A percentile compares a stretch with the other conserved stretches of the same genome.
These are phyloP conservation scores for Aphelenchoides fujianensis DNA, from an alignment of 1,140 invertebrate genomes.

Conservation along the genomic window DNA sequence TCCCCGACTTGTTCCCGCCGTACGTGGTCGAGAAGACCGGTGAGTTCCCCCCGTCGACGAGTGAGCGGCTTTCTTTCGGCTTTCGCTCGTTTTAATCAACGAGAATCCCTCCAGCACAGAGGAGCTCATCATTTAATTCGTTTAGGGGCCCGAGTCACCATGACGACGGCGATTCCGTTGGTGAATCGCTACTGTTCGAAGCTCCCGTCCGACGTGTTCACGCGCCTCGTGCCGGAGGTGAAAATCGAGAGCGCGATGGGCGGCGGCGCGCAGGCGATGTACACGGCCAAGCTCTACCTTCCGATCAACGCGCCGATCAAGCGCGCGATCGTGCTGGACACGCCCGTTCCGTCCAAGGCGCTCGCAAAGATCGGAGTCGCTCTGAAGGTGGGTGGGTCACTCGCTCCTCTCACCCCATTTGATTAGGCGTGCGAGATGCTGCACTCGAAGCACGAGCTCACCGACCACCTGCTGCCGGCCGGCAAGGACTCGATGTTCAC, in stretches of 20 bases:
- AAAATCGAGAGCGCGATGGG: conserved; percentile 66
- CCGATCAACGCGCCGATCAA: conserved; percentile 98
- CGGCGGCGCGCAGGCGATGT: conserved; percentile 63
- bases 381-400: conserved; percentile 70
- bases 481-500: conserved; percentile 80
- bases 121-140: too few species aligned
- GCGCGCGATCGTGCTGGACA: conserved; percentile 42
- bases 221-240: conserved; percentile 84
- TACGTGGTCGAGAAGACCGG: too few species aligned
- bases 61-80: too few species aligned
- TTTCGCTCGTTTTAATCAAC: too few species aligned
- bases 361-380: conserved; percentile 63
- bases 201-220: conserved; percentile 95
- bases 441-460: conserved; percentile 73
- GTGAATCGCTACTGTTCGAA: conserved; percentile 94
- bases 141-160: conserved; percentile 67
- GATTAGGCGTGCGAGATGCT: conserved; percentile 48
- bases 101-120: too few species aligned
- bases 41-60: too few species aligned
- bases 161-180: conserved; percentile 76
- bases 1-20: conserved; percentile 63
- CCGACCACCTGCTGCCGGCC: conserved; percentile 81
- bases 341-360: conserved; percentile 41
- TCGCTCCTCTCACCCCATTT: neutral
- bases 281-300: conserved; percentile 75